Evolutionary conservation across 1,140 invertebrate species (phyloP), one percentile per base, ranked within the genome.

Genomic region (Bombus haemorrhoidalis): DNA sequence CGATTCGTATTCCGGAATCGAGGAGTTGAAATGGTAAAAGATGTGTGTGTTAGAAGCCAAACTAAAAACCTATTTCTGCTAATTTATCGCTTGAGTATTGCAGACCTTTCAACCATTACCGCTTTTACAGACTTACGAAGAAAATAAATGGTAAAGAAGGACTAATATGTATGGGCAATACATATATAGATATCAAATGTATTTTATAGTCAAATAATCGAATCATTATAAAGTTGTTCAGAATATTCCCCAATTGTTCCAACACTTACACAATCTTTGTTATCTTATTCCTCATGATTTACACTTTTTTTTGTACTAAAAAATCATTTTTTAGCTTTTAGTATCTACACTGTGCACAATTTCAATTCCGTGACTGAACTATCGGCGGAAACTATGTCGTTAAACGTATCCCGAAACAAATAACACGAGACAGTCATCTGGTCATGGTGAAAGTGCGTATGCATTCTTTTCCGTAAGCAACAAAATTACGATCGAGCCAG

Each of bases 371-470:
- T 62, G 5, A 62, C 28, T 62, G 28, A 62, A 62, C 28, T 13
- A 62, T 28, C n/a, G 64, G n/a, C 13, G 64, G 13, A 6, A 68
- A 68, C 22, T 10, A 15, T 1, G 1, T 9, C 1, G 8, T 68
- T 37, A 37, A 83, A 53, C 43, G n/a, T 47, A 9, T 78, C 59
- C 37, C 39, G 34, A 64, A 75, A 2, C 8, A 32, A 39, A 9
- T 18, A 69, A 32, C 59, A 5, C n/a, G 64, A 5, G 47, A 15
- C 25, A 47, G 32, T 41, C 5, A 28, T 28, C 10, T 25, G 22
- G 6, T 28, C 59, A 32, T 47, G 75, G 82, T 83, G 82, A 83
- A 83, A 83, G 82, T 78, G 81, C 73, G 74, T 57, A 47, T 28
- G 74, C n/a, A 53, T 78, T 83, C 74, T 78, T 83, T 78, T 39